Conservation (phyloP, 2,888 invertebrate species). For the Lithodes maja region DNA sequence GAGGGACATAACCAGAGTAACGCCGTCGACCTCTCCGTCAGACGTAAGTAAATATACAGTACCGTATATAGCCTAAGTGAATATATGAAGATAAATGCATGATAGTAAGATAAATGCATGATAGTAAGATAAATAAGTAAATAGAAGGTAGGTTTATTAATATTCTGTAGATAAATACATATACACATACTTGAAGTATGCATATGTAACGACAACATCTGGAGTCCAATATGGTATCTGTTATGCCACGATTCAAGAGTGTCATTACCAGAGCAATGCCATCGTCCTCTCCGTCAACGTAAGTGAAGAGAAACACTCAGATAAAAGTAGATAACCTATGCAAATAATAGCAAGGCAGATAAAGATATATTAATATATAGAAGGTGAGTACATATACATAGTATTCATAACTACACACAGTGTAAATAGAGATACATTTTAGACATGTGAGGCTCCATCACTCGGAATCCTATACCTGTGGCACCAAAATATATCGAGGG, state of each 20-base stretch:
- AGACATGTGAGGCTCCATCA: background rate
- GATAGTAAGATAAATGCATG: background rate
- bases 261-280: no score
- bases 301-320: no score
- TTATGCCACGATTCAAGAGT: no score
- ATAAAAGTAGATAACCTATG: no score
- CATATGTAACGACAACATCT: no score
- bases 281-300: no score
- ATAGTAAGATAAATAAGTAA: background rate
- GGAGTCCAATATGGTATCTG: no score
- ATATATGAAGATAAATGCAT: background rate
- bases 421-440: no score
- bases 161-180: background rate
- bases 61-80: no score
- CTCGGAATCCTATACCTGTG: constrained; percentile 44
- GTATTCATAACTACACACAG: no score
- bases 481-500: background rate
- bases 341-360: background rate
- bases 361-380: background rate
- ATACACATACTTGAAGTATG: background rate
- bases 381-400: background rate
- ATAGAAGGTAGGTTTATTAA: no score
- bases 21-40: constrained; percentile 45
- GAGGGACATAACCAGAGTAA: constrained; percentile 48
- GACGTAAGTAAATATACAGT: constrained; percentile 21